A percentile compares a stretch with the other conserved stretches of the same genome.
Evolutionary conservation across 2,888 invertebrate genomes (phyloP).

Genomic region (Ormyrus thymus): DNA sequence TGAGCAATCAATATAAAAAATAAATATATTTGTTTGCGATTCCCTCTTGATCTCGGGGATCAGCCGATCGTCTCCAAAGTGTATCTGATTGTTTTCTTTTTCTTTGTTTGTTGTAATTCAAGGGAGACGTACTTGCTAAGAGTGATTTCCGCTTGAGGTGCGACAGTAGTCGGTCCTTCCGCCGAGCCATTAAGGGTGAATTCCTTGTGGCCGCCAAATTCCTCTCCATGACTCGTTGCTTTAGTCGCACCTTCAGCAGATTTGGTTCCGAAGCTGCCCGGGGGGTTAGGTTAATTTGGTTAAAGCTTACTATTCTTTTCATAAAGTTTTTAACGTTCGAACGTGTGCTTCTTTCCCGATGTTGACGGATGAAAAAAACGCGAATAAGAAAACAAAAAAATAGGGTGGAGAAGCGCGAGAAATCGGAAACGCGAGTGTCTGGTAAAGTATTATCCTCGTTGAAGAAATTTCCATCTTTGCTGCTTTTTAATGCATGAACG

Average conservation of each 20-base stretch:
- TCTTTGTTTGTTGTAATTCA: constrained; percentile 34
- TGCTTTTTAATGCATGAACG: too few relatives aligned
- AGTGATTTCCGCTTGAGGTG: constrained; percentile 84
- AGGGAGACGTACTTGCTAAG: constrained; percentile 77
- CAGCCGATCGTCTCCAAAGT: constrained; percentile 28
- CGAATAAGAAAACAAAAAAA: background rate
- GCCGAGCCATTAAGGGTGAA: constrained; percentile 89
- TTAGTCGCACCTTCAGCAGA: constrained; percentile 93
- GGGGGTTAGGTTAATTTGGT: constrained; percentile 67
- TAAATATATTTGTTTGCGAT: constrained; percentile 25
- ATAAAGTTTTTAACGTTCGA: background rate
- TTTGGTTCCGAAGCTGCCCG: constrained; percentile 95
- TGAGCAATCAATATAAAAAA: too few relatives aligned
- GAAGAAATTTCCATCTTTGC: too few relatives aligned
- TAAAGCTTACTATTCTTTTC: constrained; percentile 19
- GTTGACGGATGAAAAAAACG: too few relatives aligned
- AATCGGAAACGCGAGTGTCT: too few relatives aligned
- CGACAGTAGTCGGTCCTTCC: constrained; percentile 86
- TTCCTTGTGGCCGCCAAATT: constrained; percentile 79
- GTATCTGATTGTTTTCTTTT: constrained; percentile 3
- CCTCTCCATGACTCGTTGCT: constrained; percentile 96
- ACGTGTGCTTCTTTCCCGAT: constrained; percentile 18
- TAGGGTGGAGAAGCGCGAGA: too few relatives aligned
- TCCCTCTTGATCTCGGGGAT: constrained; percentile 32
- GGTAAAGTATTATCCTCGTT: too few relatives aligned